These are phyloP conservation scores for Tragulus kanchil DNA, from an alignment of 2,113 vertebrate species.

Conservation along the genomic window DNA sequence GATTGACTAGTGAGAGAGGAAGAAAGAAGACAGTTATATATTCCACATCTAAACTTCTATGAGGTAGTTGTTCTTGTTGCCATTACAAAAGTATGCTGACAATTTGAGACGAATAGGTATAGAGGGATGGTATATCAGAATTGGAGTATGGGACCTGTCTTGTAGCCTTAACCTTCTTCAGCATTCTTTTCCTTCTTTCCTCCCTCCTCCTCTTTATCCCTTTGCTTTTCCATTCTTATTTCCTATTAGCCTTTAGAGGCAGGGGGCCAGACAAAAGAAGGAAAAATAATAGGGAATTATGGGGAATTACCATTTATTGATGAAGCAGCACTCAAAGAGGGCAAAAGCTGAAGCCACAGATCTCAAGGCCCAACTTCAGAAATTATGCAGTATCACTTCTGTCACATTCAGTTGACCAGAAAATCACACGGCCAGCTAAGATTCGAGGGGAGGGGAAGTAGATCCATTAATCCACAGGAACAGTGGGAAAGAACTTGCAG, in stretches of 20 bases:
- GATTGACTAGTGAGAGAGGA: background rate
- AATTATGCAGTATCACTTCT: background rate
- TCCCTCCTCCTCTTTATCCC: background rate
- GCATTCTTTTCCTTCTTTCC: background rate
- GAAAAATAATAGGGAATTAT: background rate
- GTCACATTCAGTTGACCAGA: background rate
- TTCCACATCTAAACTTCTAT: background rate
- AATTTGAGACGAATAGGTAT: background rate
- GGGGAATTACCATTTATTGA: background rate
- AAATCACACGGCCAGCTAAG: background rate
- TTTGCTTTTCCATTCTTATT: background rate
- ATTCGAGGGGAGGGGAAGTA: background rate
- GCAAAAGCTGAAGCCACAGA: background rate
- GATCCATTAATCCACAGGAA: background rate
- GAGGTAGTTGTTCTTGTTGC: conserved; percentile 37
- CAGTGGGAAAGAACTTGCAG: background rate
- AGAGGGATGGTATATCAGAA: background rate
- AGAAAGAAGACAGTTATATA: background rate
- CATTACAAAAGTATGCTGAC: background rate
- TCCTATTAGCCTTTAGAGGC: background rate
- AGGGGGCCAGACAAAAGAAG: background rate
- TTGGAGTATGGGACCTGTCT: background rate
- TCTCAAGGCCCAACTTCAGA: background rate
- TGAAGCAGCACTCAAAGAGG: background rate
- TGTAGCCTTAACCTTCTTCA: background rate